Evolutionary conservation across 2,797 vertebrate species (phyloP), one percentile per base, ranked within the genome.

Genomic region (Bradypus variegatus): DNA sequence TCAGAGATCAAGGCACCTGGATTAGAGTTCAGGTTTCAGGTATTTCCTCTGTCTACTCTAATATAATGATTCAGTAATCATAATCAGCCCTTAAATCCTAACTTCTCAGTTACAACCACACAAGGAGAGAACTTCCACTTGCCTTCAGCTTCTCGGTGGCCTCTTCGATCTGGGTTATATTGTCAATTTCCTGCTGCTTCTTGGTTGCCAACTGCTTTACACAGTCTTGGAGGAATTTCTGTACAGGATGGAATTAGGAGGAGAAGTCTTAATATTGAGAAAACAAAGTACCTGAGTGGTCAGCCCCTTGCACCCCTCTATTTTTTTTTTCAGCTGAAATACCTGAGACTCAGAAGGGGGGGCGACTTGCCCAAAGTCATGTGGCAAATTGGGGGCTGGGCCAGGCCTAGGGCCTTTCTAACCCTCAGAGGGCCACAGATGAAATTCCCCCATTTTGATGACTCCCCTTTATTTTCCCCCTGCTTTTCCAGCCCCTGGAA

Each of bases 161-260:
- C 2, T 97, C 96, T 84, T 97, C 96, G 90, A 97, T 53, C 7
- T 90, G 96, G 23, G 81, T 95, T 70, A 95, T 96, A 91, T 97
- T 98, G 89, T 36, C 94, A 91, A 41, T 29, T 60, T 97, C 95
- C 92, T 97, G 95, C 36, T 95, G 94, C 93, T 95, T 97, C 96
- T 96, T 98, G 72, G 95, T 91, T 25, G 94, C 94, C 85, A 98
- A 92, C 60, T 97, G 96, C 95, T 97, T 96, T 94, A 97, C 93
- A 83, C 83, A 96, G 70, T 96, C 93, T 41, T 64, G 62, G 91
- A 95, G 96, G 48, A 95, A 92, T 90, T 97, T 97, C 97, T 98
- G 86, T 12, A 90, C 8, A 29, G 6, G 58, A 86, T 50, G 36
- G 27, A 65, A 36, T 88, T 31, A 62, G 21, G 25, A 23, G 10